Conservation (phyloP, 37 sponge, comb jelly and placozoan species). For the Diacarnus erythraeanus region DNA sequence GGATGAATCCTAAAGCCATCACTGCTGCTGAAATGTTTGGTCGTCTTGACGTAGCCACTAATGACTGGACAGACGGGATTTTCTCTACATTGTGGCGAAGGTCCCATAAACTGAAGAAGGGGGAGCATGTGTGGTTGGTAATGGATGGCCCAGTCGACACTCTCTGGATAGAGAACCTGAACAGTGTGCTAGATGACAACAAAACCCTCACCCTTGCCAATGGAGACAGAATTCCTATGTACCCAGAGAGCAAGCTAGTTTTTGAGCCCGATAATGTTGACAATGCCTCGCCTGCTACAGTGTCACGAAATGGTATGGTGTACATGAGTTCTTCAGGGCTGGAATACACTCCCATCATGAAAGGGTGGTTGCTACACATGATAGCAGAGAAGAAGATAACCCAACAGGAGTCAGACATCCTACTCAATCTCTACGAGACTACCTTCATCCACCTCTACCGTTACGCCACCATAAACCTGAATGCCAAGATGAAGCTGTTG, state of each 20-base stretch:
- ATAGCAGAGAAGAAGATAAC: conserved; percentile 69
- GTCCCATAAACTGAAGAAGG: conserved; percentile 94
- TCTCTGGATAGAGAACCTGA: conserved; percentile 99
- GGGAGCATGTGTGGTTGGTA: conserved; percentile 97
- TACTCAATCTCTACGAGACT: conserved; percentile 75
- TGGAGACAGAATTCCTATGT: conserved; percentile 99
- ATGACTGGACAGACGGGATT: conserved; percentile 99
- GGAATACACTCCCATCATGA: conserved; percentile 88
- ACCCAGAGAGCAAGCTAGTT: conserved; percentile 90
- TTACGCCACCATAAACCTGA: conserved; percentile 49
- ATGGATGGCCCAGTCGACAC: conserved; percentile 99
- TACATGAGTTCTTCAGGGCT: conserved; percentile 99
- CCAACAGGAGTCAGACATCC: conserved; percentile 67
- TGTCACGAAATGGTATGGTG: conserved; percentile 99
- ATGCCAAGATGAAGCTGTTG: conserved; percentile 92
- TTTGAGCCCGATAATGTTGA: conserved; percentile 99
- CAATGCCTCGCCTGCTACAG: conserved; percentile 99
- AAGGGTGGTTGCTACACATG: conserved; percentile 83
- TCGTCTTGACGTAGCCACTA: conserved; percentile 96
- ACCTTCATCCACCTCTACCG: conserved; percentile 79
- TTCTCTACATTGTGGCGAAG: conserved; percentile 99
- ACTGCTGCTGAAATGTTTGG: conserved; percentile 99
- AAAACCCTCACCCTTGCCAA: conserved; percentile 98
- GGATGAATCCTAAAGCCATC: conserved; percentile 99
- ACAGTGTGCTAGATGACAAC: conserved; percentile 98